Evolutionary conservation across 1,140 invertebrate species (phyloP).

Genomic region (Thalassaphorura encarpata): DNA sequence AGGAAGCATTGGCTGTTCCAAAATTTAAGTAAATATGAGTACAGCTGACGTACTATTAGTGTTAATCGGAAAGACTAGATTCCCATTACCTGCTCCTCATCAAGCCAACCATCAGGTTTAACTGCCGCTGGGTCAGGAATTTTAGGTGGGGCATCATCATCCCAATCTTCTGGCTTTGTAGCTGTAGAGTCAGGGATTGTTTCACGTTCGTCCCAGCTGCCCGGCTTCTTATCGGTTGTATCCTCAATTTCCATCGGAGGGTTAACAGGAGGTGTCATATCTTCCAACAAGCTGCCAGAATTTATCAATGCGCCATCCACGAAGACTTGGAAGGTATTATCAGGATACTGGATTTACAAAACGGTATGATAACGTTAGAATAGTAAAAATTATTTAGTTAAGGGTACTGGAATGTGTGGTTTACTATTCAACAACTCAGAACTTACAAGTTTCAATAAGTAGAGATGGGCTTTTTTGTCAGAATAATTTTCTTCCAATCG

Average conservation of each 20-base stretch:
- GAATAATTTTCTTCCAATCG: conserved; percentile 80
- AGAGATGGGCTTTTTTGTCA: conserved; percentile 92
- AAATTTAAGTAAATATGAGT: not conserved
- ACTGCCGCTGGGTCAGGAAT: conserved; percentile 77
- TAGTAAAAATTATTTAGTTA: not conserved
- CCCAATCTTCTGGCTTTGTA: conserved; percentile 86
- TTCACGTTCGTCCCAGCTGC: conserved; percentile 94
- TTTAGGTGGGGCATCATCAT: conserved; percentile 82
- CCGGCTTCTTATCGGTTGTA: conserved; percentile 77
- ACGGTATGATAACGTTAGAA: not conserved
- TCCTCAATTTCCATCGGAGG: conserved; percentile 93
- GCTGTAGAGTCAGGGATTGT: conserved; percentile 84
- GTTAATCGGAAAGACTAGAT: not conserved
- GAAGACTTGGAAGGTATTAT: conserved; percentile 24
- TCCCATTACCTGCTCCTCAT: conserved; percentile 57
- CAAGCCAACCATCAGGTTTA: conserved; percentile 89
- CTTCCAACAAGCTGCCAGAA: conserved; percentile 73
- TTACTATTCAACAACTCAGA: not conserved
- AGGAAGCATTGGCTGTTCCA: conserved; percentile 35
- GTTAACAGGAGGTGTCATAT: conserved; percentile 87
- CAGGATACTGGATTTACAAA: conserved; percentile 16
- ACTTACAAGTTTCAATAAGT: conserved; percentile 54
- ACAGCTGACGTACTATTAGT: not conserved
- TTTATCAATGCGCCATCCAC: conserved; percentile 49
- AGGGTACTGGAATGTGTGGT: too few relatives aligned